Percentiles rank a stretch among this genome's conserved stretches.
These are phyloP conservation scores for Meta bourneti DNA, from an alignment of 2,888 invertebrate genomes.

Conservation along the genomic window DNA sequence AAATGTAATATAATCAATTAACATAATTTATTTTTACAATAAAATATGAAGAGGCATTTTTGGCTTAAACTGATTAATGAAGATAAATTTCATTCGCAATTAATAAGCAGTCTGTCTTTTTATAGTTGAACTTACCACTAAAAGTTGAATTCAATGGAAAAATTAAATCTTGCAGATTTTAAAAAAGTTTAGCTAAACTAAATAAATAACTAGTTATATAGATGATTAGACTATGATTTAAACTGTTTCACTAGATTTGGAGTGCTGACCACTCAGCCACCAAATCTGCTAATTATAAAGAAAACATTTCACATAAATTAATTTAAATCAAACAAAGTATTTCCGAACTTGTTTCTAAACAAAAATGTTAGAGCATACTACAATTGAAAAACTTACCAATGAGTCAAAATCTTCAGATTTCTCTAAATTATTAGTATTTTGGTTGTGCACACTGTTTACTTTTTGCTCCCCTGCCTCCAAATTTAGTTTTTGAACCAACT, in stretches of 20 bases:
- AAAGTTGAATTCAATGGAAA: no score
- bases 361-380: not conserved
- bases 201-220: no score
- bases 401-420: not conserved
- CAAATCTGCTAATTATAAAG: not conserved
- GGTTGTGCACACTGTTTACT: not conserved
- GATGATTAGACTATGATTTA: not conserved
- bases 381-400: no score
- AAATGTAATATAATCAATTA: no score
- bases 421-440: not conserved
- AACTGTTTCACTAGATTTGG: not conserved
- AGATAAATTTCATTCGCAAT: no score
- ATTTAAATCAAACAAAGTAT: not conserved
- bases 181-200: no score
- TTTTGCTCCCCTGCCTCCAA: slow-evolving; percentile 22
- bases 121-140: no score
- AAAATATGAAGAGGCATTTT: no score
- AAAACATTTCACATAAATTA: not conserved
- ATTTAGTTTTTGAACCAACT: slow-evolving; percentile 49
- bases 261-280: not conserved
- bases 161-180: no score
- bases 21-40: no score
- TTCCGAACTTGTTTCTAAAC: not conserved
- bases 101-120: no score
- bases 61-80: no score